Percentiles rank a stretch among this genome's conserved stretches.
Conservation (phyloP, 2,888 invertebrate genomes). For the Caenorhabditis sp. region DNA sequence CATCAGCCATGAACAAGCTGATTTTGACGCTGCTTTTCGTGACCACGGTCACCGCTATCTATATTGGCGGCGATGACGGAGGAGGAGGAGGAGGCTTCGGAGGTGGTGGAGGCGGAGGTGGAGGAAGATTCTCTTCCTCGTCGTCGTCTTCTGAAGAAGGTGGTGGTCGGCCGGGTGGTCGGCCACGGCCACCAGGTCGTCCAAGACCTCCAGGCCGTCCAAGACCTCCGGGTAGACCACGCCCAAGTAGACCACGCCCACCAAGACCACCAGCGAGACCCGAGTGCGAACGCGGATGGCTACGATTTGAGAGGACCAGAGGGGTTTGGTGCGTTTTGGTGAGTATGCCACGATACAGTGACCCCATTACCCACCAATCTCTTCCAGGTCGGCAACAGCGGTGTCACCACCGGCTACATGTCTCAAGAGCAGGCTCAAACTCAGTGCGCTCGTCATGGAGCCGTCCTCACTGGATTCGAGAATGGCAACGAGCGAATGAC, state of each 20-base stretch:
- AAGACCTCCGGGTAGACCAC: neutral
- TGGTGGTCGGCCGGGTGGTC: neutral
- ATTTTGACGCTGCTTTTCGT: neutral
- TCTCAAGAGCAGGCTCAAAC: neutral
- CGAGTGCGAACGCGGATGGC: neutral
- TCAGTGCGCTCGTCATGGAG: neutral
- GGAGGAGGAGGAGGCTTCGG: neutral
- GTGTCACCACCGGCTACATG: neutral
- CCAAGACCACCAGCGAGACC: neutral
- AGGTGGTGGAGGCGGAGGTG: neutral
- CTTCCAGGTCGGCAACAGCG: neutral
- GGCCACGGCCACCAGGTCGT: neutral
- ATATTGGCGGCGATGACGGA: neutral
- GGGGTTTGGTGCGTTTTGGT: constrained; percentile 19
- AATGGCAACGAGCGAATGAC: constrained; percentile 13
- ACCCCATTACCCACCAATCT: neutral
- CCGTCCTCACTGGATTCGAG: constrained; percentile 12
- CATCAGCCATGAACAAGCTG: neutral
- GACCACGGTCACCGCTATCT: neutral
- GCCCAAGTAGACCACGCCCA: neutral
- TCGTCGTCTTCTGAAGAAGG: neutral
- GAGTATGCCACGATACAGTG: neutral
- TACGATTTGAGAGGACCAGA: neutral
- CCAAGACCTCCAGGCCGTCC: neutral
- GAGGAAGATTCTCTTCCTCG: neutral